phyloP scores from a whole-genome alignment of 2,113 vertebrate species.

The Phoxinus phoxinus region DNA sequence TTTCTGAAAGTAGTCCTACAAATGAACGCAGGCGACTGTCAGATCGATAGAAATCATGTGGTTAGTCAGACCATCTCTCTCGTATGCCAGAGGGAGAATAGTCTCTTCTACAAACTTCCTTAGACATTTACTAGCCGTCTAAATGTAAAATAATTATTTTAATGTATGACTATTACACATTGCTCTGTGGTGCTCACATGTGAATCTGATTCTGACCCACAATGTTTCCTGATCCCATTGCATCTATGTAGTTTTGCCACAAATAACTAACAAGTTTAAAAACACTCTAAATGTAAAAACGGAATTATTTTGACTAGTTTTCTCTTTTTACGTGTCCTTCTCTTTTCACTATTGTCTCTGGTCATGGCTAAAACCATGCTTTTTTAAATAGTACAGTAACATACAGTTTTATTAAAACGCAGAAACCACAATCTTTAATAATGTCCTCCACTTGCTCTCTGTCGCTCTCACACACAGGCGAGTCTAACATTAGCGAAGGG shows the following conservation, averaged over 20 bases:
- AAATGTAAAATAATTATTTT: not conserved
- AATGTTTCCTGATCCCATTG: not conserved
- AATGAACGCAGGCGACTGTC: constrained; percentile 32
- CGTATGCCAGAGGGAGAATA: constrained; percentile 3
- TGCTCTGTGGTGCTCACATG: constrained; percentile 9
- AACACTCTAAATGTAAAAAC: too few species aligned
- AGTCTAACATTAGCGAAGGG: constrained; percentile 49
- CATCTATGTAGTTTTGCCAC: too few species aligned
- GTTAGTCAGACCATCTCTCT: constrained; percentile 13
- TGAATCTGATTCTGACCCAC: not conserved
- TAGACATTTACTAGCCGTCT: not conserved
- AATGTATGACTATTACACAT: not conserved
- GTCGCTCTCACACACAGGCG: constrained; percentile 15
- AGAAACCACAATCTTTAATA: not conserved
- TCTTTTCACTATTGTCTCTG: not conserved
- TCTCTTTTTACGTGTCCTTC: not conserved
- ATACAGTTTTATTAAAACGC: not conserved
- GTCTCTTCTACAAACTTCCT: not conserved
- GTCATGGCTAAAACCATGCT: not conserved
- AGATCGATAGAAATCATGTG: constrained; percentile 26
- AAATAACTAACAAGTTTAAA: too few species aligned
- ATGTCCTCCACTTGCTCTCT: not conserved
- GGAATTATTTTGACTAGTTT: too few species aligned
- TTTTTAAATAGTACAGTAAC: not conserved
- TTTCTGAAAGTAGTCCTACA: constrained; percentile 45